Evolutionary conservation across 2,888 invertebrate species (phyloP).

Genomic region (Troides aeacus): DNA sequence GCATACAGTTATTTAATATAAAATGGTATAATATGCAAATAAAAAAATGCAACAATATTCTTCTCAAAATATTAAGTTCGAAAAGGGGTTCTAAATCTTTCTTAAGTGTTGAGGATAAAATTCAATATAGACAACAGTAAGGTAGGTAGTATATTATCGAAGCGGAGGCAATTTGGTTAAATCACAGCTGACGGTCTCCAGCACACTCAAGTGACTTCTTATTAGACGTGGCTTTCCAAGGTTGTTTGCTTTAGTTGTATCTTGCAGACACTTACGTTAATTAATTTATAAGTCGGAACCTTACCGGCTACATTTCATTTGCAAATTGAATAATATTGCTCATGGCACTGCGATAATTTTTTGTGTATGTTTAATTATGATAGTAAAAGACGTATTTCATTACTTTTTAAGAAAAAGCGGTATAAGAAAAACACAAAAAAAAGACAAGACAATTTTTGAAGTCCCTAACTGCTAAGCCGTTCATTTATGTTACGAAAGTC

Average conservation of each 20-base stretch:
- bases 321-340: too few relatives aligned
- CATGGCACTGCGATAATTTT: too few relatives aligned
- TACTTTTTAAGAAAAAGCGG: too few relatives aligned
- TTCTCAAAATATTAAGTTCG: constrained; percentile 8
- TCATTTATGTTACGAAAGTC: too few relatives aligned
- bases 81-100: constrained; percentile 6
- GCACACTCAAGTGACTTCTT: constrained; percentile 26
- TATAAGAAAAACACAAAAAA: too few relatives aligned
- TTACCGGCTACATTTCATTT: not conserved
- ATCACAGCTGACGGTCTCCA: constrained; percentile 20
- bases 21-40: too few relatives aligned
- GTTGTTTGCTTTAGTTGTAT: constrained; percentile 14
- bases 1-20: too few relatives aligned
- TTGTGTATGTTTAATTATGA: too few relatives aligned
- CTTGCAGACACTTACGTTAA: constrained; percentile 14
- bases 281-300: constrained; percentile 2
- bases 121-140: constrained; percentile 14
- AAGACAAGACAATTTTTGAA: too few relatives aligned
- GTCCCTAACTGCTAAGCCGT: too few relatives aligned
- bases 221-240: constrained; percentile 23
- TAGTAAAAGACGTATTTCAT: too few relatives aligned
- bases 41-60: not conserved
- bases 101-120: constrained; percentile 20
- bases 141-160: constrained; percentile 17
- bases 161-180: constrained; percentile 23